Evolutionary conservation across 2,113 vertebrate species (phyloP).

Genomic region (Melanotaenia duboulayi): DNA sequence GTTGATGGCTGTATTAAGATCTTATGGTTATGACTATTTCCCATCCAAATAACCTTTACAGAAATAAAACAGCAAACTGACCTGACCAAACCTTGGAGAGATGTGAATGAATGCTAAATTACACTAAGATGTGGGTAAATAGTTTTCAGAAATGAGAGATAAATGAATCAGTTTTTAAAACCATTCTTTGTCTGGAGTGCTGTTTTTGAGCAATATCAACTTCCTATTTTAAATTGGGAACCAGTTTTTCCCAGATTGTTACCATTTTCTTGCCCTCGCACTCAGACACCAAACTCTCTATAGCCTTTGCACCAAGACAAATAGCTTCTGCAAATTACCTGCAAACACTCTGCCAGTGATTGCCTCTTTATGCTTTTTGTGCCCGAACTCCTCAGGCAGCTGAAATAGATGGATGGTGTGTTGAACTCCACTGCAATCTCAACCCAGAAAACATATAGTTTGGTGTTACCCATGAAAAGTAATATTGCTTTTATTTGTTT

Average conservation of each 20-base stretch:
- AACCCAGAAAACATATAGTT: slow-evolving; percentile 27
- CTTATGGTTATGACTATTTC: slow-evolving; percentile 10
- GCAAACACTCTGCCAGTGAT: slow-evolving; percentile 55
- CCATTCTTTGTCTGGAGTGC: slow-evolving; percentile 2
- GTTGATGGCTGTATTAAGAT: slow-evolving; percentile 6
- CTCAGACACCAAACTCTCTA: slow-evolving; percentile 32
- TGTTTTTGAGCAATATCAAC: slow-evolving; percentile 26
- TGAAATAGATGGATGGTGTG: slow-evolving; percentile 32
- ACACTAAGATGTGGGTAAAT: slow-evolving; percentile 34
- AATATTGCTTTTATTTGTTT: slow-evolving; percentile 59
- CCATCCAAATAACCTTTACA: slow-evolving; percentile 10
- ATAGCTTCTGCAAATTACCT: slow-evolving; percentile 58
- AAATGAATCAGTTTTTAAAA: slow-evolving; percentile 32
- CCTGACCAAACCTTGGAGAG: slow-evolving; percentile 6
- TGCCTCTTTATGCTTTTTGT: slow-evolving; percentile 51
- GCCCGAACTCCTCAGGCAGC: slow-evolving; percentile 25
- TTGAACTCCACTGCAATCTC: slow-evolving; percentile 40
- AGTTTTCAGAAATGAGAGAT: slow-evolving; percentile 28
- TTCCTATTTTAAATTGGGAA: slow-evolving; percentile 6
- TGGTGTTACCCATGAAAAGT: slow-evolving; percentile 20
- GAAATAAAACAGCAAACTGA: slow-evolving; percentile 16
- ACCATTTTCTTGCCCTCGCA: slow-evolving; percentile 28
- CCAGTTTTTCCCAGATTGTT: slow-evolving; percentile 26
- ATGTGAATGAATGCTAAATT: slow-evolving; percentile 30
- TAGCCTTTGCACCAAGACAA: slow-evolving; percentile 52